Conservation (phyloP, 2,113 vertebrate species). For the Struthidea cinerea region DNA sequence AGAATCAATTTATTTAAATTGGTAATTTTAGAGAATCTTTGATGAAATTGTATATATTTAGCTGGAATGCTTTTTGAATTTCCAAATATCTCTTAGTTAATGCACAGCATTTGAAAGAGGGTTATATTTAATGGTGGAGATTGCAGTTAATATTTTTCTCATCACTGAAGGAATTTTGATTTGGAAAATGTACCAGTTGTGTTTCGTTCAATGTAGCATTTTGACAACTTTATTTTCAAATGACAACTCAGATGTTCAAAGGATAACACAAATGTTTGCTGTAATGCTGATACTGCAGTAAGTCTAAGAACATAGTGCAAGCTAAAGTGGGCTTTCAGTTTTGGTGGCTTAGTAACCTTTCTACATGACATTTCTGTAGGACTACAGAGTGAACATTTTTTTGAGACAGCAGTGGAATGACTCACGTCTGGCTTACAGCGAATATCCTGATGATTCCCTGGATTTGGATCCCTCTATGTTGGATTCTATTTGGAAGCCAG, state of each 20-base stretch:
- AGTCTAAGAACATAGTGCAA: constrained; percentile 6
- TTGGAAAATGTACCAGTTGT: constrained; percentile 49
- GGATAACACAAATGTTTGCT: not conserved
- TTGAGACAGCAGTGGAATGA: constrained; percentile 98
- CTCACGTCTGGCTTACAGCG: constrained; percentile 94
- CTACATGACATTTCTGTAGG: constrained; percentile 79
- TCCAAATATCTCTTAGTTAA: not conserved
- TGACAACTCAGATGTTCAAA: not conserved
- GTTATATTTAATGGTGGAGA: not conserved
- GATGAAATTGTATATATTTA: not conserved
- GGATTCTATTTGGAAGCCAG: constrained; percentile 99
- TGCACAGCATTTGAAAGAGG: not conserved
- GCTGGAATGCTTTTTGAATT: not conserved
- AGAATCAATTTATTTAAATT: not conserved
- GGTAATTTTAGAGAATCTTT: not conserved
- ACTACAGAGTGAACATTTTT: constrained; percentile 99
- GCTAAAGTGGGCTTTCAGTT: not conserved
- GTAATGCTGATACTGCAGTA: not conserved
- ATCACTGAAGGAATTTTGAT: not conserved
- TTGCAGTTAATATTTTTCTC: not conserved
- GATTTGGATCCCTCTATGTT: constrained; percentile 98
- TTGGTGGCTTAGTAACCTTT: constrained; percentile 49
- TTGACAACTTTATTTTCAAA: not conserved
- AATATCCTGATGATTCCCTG: constrained; percentile 95
- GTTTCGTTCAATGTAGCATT: not conserved